Evolutionary conservation across 2,888 invertebrate species (phyloP).

Genomic region (Drosophila seclusa): DNA sequence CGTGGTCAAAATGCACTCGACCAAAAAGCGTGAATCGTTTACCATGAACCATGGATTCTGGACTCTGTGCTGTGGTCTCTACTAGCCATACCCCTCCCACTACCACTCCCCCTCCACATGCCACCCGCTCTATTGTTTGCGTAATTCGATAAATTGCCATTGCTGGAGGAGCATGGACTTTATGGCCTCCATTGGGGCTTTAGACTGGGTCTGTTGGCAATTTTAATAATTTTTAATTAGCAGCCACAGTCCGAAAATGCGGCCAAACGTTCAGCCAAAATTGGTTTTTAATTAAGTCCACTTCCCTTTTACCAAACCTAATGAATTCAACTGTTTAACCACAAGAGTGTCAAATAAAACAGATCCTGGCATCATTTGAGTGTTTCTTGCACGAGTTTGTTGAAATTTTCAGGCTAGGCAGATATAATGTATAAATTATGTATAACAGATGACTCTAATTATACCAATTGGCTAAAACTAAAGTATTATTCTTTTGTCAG

Average conservation of each 20-base stretch:
- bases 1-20: constrained; percentile 46
- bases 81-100: background rate
- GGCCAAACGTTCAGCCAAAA: constrained; percentile 24
- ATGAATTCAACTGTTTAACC: constrained; percentile 11
- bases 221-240: constrained; percentile 76
- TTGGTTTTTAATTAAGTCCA: constrained; percentile 49
- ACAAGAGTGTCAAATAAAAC: background rate
- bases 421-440: background rate
- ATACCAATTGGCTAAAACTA: background rate
- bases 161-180: constrained; percentile 8
- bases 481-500: background rate
- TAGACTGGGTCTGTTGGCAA: constrained; percentile 26
- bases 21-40: constrained; percentile 24
- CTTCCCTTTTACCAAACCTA: constrained; percentile 21
- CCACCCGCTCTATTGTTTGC: constrained; percentile 52
- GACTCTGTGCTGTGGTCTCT: constrained; percentile 2
- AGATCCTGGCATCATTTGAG: background rate
- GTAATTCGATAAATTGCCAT: constrained; percentile 67
- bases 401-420: background rate
- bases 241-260: constrained; percentile 40
- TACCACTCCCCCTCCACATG: background rate
- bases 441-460: background rate
- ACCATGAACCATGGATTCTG: constrained; percentile 1
- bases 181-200: constrained; percentile 30
- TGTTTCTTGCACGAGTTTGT: no score